These are phyloP conservation scores for Bos javanicus DNA, from an alignment of 2,113 vertebrate species.

Conservation along the genomic window DNA sequence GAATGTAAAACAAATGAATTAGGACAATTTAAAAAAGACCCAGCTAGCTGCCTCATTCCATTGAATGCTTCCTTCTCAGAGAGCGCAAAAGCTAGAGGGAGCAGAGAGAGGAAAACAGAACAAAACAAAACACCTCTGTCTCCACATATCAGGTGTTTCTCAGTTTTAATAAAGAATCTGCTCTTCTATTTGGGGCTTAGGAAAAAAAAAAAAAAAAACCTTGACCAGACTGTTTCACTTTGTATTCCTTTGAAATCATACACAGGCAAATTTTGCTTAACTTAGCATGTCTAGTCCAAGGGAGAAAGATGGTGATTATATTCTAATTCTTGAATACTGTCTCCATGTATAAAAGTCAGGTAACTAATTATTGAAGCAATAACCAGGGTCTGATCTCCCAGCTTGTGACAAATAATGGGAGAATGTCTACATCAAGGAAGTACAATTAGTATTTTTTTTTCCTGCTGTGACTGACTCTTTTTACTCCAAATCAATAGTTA, in stretches of 20 bases:
- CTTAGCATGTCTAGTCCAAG: not conserved
- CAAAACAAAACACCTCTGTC: not conserved
- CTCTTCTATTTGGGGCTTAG: not conserved
- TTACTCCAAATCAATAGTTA: not conserved
- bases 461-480: not conserved
- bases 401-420: not conserved
- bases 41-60: constrained; percentile 1
- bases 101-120: not conserved
- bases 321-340: not conserved
- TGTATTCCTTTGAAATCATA: constrained; percentile 25
- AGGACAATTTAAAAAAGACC: not conserved
- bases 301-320: constrained; percentile 11
- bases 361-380: not conserved
- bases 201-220: not conserved
- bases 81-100: not conserved
- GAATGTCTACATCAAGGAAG: not conserved
- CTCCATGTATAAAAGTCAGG: constrained; percentile 14
- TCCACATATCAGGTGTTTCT: not conserved
- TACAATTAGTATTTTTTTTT: not conserved
- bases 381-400: not conserved
- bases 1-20: not conserved
- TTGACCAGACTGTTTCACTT: not conserved
- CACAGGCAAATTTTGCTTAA: constrained; percentile 22
- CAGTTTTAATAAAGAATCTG: constrained; percentile 26
- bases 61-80: not conserved